phyloP scores from a whole-genome alignment of 2,888 invertebrate species.

The Agrotis exclamationis region DNA sequence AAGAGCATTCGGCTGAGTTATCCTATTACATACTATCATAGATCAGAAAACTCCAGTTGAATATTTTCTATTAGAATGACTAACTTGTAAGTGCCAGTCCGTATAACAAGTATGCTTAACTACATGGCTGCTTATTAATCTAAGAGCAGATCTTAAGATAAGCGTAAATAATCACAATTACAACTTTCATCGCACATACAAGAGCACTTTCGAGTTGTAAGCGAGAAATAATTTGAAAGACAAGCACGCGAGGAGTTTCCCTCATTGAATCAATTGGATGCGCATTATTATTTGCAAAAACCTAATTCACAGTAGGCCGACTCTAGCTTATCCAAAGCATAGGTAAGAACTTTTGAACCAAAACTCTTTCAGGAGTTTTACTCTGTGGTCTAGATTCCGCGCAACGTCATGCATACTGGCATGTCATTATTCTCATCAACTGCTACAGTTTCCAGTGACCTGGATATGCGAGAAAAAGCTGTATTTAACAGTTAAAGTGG shows the following conservation, averaged over 20 bases:
- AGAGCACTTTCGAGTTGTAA: constrained; percentile 53
- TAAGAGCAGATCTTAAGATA: constrained; percentile 44
- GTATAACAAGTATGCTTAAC: constrained; percentile 30
- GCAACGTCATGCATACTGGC: constrained; percentile 10
- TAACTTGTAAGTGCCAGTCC: neutral
- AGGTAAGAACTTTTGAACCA: neutral
- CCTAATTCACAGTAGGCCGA: neutral
- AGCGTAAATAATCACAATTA: constrained; percentile 57
- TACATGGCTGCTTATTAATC: constrained; percentile 40
- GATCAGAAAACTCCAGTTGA: neutral
- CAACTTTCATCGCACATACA: constrained; percentile 53
- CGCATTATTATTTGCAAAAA: constrained; percentile 34
- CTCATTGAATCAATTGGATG: constrained; percentile 45
- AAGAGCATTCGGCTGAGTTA: neutral
- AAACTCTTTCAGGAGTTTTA: neutral
- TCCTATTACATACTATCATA: neutral
- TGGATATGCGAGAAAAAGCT: constrained; percentile 34
- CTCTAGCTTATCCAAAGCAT: neutral
- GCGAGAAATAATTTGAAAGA: constrained; percentile 45
- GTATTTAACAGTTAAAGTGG: constrained; percentile 30
- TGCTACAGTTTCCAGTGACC: constrained; percentile 42
- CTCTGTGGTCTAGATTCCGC: neutral
- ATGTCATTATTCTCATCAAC: constrained; percentile 22
- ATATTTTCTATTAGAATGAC: constrained; percentile 1
- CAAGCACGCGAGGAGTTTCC: constrained; percentile 47